Percentiles rank a stretch among this genome's conserved stretches.
Conservation (phyloP, 2,888 invertebrate species). For the Cyclophora punctaria region DNA sequence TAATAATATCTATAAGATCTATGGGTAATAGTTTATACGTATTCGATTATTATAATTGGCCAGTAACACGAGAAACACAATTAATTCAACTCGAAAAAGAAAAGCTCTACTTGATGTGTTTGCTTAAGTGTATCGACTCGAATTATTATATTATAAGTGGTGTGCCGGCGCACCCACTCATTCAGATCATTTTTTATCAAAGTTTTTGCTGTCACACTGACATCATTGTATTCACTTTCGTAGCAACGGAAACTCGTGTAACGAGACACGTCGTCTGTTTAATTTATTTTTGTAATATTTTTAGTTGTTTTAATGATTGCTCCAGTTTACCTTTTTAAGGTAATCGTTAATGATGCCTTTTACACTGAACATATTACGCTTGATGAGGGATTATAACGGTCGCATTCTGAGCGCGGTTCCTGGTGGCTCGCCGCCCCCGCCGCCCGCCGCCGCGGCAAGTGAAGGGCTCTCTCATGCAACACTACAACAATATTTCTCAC, state of each 20-base stretch:
- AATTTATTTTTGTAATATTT: conserved; percentile 66
- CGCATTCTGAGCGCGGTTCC: conserved; percentile 44
- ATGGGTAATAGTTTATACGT: no score
- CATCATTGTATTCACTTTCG: conserved; percentile 70
- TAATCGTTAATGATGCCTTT: conserved; percentile 71
- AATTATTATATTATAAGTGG: conserved; percentile 37
- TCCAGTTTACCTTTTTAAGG: conserved; percentile 71
- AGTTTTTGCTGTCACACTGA: conserved; percentile 58
- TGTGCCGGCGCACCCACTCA: conserved; percentile 48
- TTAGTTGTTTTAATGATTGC: conserved; percentile 69
- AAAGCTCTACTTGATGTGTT: conserved; percentile 34
- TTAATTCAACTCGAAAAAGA: conserved; percentile 26
- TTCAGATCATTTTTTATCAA: conserved; percentile 59
- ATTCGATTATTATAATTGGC: no score
- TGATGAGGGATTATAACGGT: conserved; percentile 70
- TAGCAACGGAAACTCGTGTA: conserved; percentile 69
- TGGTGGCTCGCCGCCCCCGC: conserved; percentile 24
- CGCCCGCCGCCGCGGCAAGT: conserved; percentile 48
- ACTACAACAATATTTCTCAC: conserved; percentile 57
- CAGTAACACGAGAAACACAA: conserved; percentile 2
- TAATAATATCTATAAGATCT: no score
- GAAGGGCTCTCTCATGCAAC: conserved; percentile 70
- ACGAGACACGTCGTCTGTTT: conserved; percentile 59
- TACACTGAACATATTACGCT: conserved; percentile 61
- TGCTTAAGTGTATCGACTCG: conserved; percentile 31